Percentiles rank a stretch among this genome's conserved stretches.
These are phyloP conservation scores for Auanema sp. DNA, from an alignment of 2,888 invertebrate species.

Conservation along the genomic window DNA sequence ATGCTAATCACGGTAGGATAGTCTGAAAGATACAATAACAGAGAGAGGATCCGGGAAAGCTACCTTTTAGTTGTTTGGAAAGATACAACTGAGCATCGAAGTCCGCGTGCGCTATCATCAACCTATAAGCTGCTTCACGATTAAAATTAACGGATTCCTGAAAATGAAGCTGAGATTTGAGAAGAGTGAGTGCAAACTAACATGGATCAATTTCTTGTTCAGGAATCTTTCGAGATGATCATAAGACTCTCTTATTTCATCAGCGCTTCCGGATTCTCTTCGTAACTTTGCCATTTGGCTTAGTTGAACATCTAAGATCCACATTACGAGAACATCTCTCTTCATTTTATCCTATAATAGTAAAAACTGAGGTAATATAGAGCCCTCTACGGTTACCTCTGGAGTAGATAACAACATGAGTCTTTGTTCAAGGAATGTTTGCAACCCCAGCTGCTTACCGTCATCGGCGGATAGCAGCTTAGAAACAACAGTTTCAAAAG, in stretches of 20 bases:
- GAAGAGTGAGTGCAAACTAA: neutral
- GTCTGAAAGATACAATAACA: constrained; percentile 69
- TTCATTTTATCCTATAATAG: constrained; percentile 70
- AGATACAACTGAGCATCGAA: constrained; percentile 84
- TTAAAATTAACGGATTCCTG: constrained; percentile 80
- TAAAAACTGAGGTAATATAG: neutral
- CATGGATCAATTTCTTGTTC: constrained; percentile 10
- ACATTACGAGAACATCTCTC: constrained; percentile 87
- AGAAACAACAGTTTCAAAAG: constrained; percentile 82
- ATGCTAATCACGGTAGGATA: constrained; percentile 88
- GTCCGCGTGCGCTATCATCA: constrained; percentile 92
- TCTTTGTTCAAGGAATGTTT: constrained; percentile 82
- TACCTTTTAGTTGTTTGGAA: constrained; percentile 79
- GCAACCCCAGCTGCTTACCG: constrained; percentile 81
- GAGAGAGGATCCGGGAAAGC: neutral
- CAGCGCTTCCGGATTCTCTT: constrained; percentile 12
- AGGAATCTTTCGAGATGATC: constrained; percentile 18
- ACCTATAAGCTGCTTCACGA: constrained; percentile 81
- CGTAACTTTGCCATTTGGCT: constrained; percentile 42
- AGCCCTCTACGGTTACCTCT: constrained; percentile 22
- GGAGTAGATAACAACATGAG: constrained; percentile 71
- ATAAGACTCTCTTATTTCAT: constrained; percentile 4
- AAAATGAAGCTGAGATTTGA: no score
- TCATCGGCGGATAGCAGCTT: constrained; percentile 37
- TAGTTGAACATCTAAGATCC: constrained; percentile 81